Evolutionary conservation across 2,888 invertebrate species (phyloP).

Genomic region (Euzetes globulus): DNA sequence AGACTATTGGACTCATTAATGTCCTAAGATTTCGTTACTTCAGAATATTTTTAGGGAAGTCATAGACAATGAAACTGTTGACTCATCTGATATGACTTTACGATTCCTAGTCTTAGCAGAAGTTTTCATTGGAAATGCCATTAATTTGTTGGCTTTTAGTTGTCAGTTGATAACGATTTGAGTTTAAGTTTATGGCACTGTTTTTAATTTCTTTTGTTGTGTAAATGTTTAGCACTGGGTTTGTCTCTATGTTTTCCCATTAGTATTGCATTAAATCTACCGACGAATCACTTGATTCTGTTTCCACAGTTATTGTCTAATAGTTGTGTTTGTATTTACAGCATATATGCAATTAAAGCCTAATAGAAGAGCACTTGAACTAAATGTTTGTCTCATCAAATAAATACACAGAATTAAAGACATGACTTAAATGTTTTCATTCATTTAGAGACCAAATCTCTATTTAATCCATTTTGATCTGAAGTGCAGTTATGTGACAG

Average conservation of each 20-base stretch:
- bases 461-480: slow-evolving; percentile 3
- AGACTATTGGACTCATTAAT: background rate
- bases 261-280: slow-evolving; percentile 6
- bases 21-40: background rate
- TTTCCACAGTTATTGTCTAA: background rate
- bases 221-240: background rate
- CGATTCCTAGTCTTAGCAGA: background rate
- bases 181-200: background rate
- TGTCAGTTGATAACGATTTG: background rate
- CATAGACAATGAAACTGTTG: slow-evolving; percentile 18
- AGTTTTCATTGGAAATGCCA: background rate
- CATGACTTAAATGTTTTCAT: background rate
- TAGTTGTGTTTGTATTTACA: slow-evolving; percentile 10
- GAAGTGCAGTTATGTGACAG: background rate
- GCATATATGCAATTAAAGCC: slow-evolving; percentile 7
- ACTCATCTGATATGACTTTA: background rate
- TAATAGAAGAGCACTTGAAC: slow-evolving; percentile 16
- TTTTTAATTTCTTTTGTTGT: background rate
- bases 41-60: background rate
- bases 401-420: slow-evolving; percentile 7
- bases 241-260: slow-evolving; percentile 1
- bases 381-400: slow-evolving; percentile 26
- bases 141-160: background rate
- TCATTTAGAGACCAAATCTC: background rate
- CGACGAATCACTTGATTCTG: background rate